These are phyloP conservation scores for Dendrolimus pini DNA, from an alignment of 2,888 invertebrate genomes.

Conservation along the genomic window DNA sequence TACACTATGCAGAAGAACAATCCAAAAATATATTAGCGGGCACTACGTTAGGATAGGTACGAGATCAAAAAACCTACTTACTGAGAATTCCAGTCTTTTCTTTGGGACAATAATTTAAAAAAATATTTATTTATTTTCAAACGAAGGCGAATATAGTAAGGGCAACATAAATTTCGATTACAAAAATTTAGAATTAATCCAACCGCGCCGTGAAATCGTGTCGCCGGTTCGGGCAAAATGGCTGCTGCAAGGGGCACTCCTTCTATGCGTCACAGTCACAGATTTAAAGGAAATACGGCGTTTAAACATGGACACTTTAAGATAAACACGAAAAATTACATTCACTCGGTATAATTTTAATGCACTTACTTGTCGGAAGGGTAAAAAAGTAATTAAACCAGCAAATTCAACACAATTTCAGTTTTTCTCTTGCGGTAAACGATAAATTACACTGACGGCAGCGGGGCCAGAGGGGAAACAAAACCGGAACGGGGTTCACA, in stretches of 20 bases:
- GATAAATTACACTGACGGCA: slow-evolving; percentile 75
- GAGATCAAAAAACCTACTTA: slow-evolving; percentile 47
- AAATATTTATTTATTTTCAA: neutral
- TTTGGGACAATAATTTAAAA: neutral
- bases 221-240: slow-evolving; percentile 76
- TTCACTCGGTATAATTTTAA: slow-evolving; percentile 49
- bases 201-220: slow-evolving; percentile 71
- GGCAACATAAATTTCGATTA: slow-evolving; percentile 19
- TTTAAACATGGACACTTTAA: slow-evolving; percentile 38
- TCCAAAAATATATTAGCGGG: slow-evolving; percentile 43
- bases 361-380: slow-evolving; percentile 76
- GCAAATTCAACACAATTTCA: slow-evolving; percentile 73
- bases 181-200: slow-evolving; percentile 23
- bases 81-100: slow-evolving; percentile 11
- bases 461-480: slow-evolving; percentile 75
- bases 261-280: slow-evolving; percentile 78
- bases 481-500: slow-evolving; percentile 76
- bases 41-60: slow-evolving; percentile 33
- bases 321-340: slow-evolving; percentile 38
- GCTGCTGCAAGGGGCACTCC: slow-evolving; percentile 78
- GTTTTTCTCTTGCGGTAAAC: slow-evolving; percentile 75
- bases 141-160: neutral
- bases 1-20: slow-evolving; percentile 13
- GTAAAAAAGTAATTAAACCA: slow-evolving; percentile 72
- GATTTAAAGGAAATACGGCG: slow-evolving; percentile 37